A percentile compares a stretch with the other conserved stretches of the same genome.
Evolutionary conservation across 2,797 vertebrate species (phyloP).

Genomic region (Sciurus carolinensis): DNA sequence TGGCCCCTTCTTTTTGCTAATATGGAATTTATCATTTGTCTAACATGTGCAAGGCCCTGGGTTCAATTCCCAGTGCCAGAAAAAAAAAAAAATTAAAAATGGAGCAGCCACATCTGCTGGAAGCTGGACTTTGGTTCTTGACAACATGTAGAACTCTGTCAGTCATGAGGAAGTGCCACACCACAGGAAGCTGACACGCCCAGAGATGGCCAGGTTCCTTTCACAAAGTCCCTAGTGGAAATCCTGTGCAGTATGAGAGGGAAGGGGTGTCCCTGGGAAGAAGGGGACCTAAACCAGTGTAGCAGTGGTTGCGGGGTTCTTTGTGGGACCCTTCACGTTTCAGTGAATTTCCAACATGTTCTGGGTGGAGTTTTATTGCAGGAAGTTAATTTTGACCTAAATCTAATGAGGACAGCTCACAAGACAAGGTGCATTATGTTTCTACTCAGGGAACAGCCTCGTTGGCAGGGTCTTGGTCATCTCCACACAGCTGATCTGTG

Average conservation of each 20-base stretch:
- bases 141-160: neutral
- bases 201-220: neutral
- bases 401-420: neutral
- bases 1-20: neutral
- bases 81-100: neutral
- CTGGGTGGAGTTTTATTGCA: neutral
- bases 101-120: neutral
- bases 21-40: neutral
- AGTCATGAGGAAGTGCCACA: neutral
- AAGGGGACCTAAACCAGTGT: neutral
- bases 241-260: neutral
- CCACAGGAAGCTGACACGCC: neutral
- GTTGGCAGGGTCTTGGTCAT: no score
- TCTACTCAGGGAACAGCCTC: no score
- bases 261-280: neutral
- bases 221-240: accelerated
- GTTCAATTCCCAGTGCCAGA: no score
- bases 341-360: neutral
- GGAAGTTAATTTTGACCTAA: neutral
- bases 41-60: no score
- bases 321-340: no score
- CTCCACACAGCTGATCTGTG: neutral
- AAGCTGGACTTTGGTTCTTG: neutral
- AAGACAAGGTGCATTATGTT: neutral
- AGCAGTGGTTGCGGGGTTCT: neutral